These are phyloP conservation scores for Philaethria dido DNA, from an alignment of 2,888 invertebrate genomes.

Conservation along the genomic window DNA sequence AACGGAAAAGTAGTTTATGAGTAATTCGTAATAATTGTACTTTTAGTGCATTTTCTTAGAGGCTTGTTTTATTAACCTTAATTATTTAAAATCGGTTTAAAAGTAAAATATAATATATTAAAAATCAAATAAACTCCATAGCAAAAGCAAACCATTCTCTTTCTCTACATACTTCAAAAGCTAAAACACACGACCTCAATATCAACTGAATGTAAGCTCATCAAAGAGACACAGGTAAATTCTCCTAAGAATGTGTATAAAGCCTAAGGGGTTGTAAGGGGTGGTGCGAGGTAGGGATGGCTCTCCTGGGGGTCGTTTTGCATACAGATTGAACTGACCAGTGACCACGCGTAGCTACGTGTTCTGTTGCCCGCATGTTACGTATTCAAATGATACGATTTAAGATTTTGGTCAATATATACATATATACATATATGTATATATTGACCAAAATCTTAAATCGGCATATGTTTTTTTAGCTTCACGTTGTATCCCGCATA, in stretches of 20 bases:
- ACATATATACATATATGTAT: not conserved
- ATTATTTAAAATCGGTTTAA: no score
- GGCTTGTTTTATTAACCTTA: no score
- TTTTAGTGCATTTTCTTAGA: no score
- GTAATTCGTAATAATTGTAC: no score
- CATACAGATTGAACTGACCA: constrained; percentile 48
- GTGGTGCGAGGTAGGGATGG: constrained; percentile 13
- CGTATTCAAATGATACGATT: constrained; percentile 27
- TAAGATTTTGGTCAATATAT: constrained; percentile 2
- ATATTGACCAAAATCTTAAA: no score
- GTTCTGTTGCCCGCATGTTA: constrained; percentile 30
- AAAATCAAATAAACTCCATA: not conserved
- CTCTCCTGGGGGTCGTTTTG: constrained; percentile 45
- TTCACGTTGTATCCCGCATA: no score
- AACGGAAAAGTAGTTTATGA: no score
- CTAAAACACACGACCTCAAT: not conserved
- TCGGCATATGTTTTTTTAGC: no score
- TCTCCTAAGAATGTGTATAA: constrained; percentile 11
- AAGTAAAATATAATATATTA: no score
- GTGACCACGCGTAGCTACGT: constrained; percentile 41
- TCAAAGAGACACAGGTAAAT: constrained; percentile 3
- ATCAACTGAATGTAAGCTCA: not conserved
- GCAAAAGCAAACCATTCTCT: not conserved
- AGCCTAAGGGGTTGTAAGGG: constrained; percentile 18
- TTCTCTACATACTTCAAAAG: not conserved